Evolutionary conservation across 2,797 vertebrate species (phyloP).

Genomic region (Eulemur rubriventer): DNA sequence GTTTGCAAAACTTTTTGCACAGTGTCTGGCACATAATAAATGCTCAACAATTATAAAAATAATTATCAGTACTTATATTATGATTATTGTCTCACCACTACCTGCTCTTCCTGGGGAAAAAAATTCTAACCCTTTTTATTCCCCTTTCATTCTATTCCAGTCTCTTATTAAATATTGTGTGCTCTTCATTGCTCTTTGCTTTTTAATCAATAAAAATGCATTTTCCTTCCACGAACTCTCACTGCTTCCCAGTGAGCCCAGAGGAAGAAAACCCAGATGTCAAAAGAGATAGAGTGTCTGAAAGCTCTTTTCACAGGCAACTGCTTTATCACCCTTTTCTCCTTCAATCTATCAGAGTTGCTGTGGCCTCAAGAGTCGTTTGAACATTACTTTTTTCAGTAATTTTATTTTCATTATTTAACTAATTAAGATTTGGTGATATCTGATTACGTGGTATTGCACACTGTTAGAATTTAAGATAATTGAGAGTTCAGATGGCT

Average conservation of each 20-base stretch:
- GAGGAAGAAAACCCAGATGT: neutral
- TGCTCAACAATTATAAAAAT: conserved; percentile 44
- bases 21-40: neutral
- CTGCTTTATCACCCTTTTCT: neutral
- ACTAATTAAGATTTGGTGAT: neutral
- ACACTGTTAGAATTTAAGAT: neutral
- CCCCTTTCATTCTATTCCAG: neutral
- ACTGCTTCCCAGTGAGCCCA: neutral
- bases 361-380: neutral
- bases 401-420: conserved; percentile 12
- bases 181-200: neutral
- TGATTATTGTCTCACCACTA: neutral
- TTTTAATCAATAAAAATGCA: neutral
- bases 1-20: neutral
- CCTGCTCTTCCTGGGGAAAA: neutral
- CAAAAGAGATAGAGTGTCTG: neutral
- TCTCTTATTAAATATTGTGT: neutral
- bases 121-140: neutral
- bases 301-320: neutral
- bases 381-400: neutral
- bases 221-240: neutral
- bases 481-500: neutral
- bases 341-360: neutral
- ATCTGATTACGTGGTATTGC: neutral
- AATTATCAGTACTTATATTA: neutral